Percentiles rank a stretch among this genome's conserved stretches.
These are phyloP conservation scores for Rhopalosiphum padi DNA, from an alignment of 1,140 invertebrate species.

Conservation along the genomic window DNA sequence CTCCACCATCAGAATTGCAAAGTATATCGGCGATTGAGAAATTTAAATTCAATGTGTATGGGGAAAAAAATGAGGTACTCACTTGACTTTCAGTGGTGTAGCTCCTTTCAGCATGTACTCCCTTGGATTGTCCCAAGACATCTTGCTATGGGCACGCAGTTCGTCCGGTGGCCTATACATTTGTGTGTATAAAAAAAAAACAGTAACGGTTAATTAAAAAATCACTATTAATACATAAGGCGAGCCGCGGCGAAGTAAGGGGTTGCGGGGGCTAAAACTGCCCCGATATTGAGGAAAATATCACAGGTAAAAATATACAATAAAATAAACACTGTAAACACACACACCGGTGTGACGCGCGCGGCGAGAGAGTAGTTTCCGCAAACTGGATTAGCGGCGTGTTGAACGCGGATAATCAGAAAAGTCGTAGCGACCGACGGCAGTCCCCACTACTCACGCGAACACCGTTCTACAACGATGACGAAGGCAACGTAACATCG, in stretches of 20 bases:
- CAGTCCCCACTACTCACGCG: background rate
- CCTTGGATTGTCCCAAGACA: constrained; percentile 54
- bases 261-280: background rate
- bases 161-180: constrained; percentile 53
- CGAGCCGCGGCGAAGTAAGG: background rate
- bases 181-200: background rate
- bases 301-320: background rate
- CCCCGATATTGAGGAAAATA: background rate
- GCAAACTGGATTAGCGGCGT: constrained; percentile 55
- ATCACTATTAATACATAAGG: background rate
- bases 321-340: background rate
- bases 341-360: constrained; percentile 9
- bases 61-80: background rate
- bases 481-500: background rate
- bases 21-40: background rate
- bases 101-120: constrained; percentile 55
- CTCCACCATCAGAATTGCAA: background rate
- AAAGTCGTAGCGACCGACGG: constrained; percentile 41
- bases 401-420: constrained; percentile 51
- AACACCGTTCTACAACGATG: constrained; percentile 26
- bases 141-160: background rate
- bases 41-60: background rate
- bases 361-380: constrained; percentile 51
- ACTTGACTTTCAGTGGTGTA: constrained; percentile 54
- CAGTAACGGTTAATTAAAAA: background rate